phyloP scores from a whole-genome alignment of 2,888 invertebrate genomes.

The Eucera pruinosa region DNA sequence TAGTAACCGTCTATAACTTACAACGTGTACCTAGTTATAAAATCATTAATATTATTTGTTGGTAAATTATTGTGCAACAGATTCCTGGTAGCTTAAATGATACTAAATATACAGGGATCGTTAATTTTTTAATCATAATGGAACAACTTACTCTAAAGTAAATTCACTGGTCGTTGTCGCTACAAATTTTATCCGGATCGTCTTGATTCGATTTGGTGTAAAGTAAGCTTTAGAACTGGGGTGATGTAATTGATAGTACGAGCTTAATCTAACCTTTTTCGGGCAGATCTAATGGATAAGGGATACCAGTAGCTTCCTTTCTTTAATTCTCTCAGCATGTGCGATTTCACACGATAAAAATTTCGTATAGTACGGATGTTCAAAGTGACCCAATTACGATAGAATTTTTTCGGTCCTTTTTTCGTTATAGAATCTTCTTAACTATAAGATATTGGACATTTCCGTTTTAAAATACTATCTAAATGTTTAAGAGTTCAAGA shows the following conservation, averaged over 20 bases:
- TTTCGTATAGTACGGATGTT: conserved; percentile 43
- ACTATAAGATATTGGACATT: neutral
- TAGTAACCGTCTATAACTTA: too few relatives aligned
- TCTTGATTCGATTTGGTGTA: conserved; percentile 53
- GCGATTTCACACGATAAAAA: conserved; percentile 77
- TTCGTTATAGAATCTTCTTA: neutral
- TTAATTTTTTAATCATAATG: neutral
- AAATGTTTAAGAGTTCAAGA: too few relatives aligned
- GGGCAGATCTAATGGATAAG: conserved; percentile 56
- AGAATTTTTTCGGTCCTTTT: neutral
- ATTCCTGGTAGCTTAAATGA: too few relatives aligned
- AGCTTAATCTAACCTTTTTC: conserved; percentile 52
- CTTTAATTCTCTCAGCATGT: conserved; percentile 70
- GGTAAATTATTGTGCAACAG: too few relatives aligned
- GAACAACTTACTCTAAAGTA: neutral
- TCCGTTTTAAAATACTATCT: neutral
- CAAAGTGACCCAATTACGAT: conserved; percentile 29
- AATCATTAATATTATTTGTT: too few relatives aligned
- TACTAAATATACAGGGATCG: neutral
- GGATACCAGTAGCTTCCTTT: conserved; percentile 54
- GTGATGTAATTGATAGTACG: conserved; percentile 67
- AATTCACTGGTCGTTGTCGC: conserved; percentile 30
- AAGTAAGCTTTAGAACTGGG: conserved; percentile 58
- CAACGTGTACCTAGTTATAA: too few relatives aligned
- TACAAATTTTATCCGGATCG: conserved; percentile 45